phyloP scores from a whole-genome alignment of 2,888 invertebrate species.

The Phanerotoma sp. region DNA sequence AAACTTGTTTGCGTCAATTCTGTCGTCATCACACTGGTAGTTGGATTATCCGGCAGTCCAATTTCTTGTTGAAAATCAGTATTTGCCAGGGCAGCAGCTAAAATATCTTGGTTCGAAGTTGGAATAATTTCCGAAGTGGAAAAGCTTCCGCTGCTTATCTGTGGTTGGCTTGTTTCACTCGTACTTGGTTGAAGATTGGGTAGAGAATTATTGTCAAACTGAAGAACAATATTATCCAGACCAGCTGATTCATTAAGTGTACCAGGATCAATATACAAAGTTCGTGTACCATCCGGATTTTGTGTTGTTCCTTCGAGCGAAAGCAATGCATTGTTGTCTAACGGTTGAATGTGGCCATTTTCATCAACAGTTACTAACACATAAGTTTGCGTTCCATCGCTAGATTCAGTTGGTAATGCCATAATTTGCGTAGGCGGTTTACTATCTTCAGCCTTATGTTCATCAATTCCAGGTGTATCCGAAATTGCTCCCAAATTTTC shows the following conservation, averaged over 20 bases:
- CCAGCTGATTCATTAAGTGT: slow-evolving; percentile 58
- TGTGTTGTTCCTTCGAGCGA: slow-evolving; percentile 54
- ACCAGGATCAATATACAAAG: slow-evolving; percentile 58
- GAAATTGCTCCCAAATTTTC: not conserved
- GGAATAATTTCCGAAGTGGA: not conserved
- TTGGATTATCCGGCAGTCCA: slow-evolving; percentile 49
- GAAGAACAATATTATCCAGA: slow-evolving; percentile 60
- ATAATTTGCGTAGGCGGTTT: slow-evolving; percentile 67
- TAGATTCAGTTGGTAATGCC: slow-evolving; percentile 72
- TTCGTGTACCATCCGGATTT: slow-evolving; percentile 49
- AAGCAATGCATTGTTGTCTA: slow-evolving; percentile 71
- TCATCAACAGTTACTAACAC: slow-evolving; percentile 74
- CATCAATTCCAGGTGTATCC: not conserved
- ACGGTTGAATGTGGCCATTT: slow-evolving; percentile 69
- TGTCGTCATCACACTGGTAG: slow-evolving; percentile 56
- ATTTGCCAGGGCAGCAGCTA: slow-evolving; percentile 75
- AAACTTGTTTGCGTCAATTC: slow-evolving; percentile 62
- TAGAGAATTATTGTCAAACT: slow-evolving; percentile 57
- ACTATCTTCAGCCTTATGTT: slow-evolving; percentile 24
- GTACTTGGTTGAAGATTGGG: slow-evolving; percentile 39
- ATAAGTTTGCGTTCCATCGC: slow-evolving; percentile 72
- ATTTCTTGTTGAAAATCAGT: slow-evolving; percentile 69
- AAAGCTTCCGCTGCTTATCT: slow-evolving; percentile 26
- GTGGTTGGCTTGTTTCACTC: slow-evolving; percentile 56
- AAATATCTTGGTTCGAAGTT: slow-evolving; percentile 66